Evolutionary conservation across 2,113 vertebrate species (phyloP), one percentile per base, ranked within the genome.

Genomic region (Phaethornis superciliosus): DNA sequence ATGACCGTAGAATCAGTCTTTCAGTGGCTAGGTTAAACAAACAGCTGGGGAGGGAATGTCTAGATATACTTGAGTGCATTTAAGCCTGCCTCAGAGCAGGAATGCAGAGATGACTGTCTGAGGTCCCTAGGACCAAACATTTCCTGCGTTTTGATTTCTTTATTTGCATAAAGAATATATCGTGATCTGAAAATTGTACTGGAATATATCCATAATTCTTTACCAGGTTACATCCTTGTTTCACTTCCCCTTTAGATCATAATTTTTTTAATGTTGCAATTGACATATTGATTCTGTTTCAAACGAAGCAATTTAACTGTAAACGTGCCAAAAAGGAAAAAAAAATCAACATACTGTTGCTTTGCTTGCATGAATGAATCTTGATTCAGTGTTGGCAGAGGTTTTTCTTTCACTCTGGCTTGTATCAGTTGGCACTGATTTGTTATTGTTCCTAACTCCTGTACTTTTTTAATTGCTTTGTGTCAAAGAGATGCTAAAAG

Each of bases 241-340:
- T 81, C 37, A 6, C 46, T 80, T 93, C 51, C 54, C 59, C 33
- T 80, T 24, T 51, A 62, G 32, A 74, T 84, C 26, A 17, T 90
- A 86, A 19, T 51, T 51, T 93, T 92, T 92, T 90, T 82, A 78
- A 88, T 75, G 64, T 79, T 65, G 32, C 91, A 69, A 79, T 52
- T 94, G 81, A 70, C 47, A 24, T 85, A 90, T 79, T 15, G 58
- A 80, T 85, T 93, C 40, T 4, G 6, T 79, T 89, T 83, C 55
- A 88, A 80, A 70, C 26, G 55, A 52, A 88, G 72, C 78, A 78
- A 26, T 90, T 92, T 88, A 82, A 90, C 91, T 86, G 52, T 89
- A 88, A 88, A 83, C 71, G 65, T 62, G 42, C 80, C 72, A 51
- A 17, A 76, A 88, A 62, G 64, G 59, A n/a, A 87, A 70, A 78